Conservation (phyloP, 64 coral and sea anemone species). For the Astreopora myriophthalma region DNA sequence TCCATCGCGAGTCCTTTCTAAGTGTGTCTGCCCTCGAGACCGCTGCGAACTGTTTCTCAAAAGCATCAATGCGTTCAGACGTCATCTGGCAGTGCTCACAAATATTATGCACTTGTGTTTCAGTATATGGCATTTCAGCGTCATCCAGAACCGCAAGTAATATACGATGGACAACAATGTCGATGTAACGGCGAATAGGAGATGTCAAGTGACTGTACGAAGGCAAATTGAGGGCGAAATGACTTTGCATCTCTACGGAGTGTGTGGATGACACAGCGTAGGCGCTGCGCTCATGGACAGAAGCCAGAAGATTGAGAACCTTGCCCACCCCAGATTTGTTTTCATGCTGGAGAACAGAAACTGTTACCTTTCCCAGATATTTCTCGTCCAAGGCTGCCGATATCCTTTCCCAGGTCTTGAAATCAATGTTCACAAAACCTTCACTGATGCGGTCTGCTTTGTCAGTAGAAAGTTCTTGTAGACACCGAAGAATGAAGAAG, state of each 20-base stretch:
- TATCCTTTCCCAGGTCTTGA: conserved; percentile 69
- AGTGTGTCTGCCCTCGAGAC: conserved; percentile 7
- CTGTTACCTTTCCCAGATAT: conserved; percentile 48
- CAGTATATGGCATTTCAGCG: conserved; percentile 62
- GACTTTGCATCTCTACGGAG: background rate
- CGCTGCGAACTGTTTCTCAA: conserved; percentile 46
- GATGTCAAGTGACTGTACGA: conserved; percentile 93
- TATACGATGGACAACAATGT: conserved; percentile 92
- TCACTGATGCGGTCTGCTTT: background rate
- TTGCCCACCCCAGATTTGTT: background rate
- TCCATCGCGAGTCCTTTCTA: conserved; percentile 15
- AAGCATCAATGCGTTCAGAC: conserved; percentile 2
- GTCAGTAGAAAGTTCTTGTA: background rate
- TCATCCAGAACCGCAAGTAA: conserved; percentile 64
- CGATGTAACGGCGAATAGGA: conserved; percentile 90
- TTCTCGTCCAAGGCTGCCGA: conserved; percentile 79
- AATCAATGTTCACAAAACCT: conserved; percentile 30
- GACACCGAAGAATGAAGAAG: conserved; percentile 47
- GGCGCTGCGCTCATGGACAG: background rate
- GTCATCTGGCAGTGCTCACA: conserved; percentile 52
- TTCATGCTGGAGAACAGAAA: conserved; percentile 18
- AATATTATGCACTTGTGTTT: conserved; percentile 60
- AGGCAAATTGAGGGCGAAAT: conserved; percentile 56
- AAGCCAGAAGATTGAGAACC: background rate
- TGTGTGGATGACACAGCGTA: background rate